Percentiles rank a stretch among this genome's conserved stretches.
Conservation (phyloP, 2,113 vertebrate species). For the Perccottus glenii region DNA sequence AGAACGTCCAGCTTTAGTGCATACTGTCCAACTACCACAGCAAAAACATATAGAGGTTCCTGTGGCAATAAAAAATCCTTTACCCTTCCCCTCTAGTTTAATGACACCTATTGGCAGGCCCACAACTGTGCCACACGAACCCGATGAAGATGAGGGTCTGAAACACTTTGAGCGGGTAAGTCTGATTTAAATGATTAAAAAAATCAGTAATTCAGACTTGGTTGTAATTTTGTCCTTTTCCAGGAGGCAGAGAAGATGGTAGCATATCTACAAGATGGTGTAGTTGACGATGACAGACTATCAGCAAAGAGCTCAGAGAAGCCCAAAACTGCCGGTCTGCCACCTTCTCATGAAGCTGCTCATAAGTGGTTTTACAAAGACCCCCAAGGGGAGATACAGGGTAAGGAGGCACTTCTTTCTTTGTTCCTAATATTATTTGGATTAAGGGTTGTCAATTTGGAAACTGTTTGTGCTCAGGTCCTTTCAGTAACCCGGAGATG, state of each 20-base stretch:
- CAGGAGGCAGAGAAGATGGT: conserved; percentile 99
- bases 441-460: too few relatives aligned
- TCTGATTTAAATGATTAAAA: neutral
- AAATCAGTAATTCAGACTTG: neutral
- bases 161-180: conserved; percentile 96
- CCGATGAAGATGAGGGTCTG: conserved; percentile 96
- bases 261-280: conserved; percentile 94
- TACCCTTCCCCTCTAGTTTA: conserved; percentile 69
- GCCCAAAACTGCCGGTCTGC: conserved; percentile 85
- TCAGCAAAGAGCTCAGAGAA: conserved; percentile 87
- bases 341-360: conserved; percentile 89
- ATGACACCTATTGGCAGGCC: conserved; percentile 66
- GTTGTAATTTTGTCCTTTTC: neutral
- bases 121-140: conserved; percentile 73
- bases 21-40: conserved; percentile 72
- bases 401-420: conserved; percentile 66
- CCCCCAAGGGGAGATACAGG: conserved; percentile 98
- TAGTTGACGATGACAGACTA: conserved; percentile 90
- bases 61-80: conserved; percentile 50
- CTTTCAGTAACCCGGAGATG: conserved; percentile 98
- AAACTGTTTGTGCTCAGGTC: conserved; percentile 79
- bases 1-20: conserved; percentile 82
- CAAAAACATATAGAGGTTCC: conserved; percentile 74
- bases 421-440: too few relatives aligned
- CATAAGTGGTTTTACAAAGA: conserved; percentile 99